phyloP scores from a whole-genome alignment of 2,797 vertebrate genomes.

The Rhynchonycteris naso region DNA sequence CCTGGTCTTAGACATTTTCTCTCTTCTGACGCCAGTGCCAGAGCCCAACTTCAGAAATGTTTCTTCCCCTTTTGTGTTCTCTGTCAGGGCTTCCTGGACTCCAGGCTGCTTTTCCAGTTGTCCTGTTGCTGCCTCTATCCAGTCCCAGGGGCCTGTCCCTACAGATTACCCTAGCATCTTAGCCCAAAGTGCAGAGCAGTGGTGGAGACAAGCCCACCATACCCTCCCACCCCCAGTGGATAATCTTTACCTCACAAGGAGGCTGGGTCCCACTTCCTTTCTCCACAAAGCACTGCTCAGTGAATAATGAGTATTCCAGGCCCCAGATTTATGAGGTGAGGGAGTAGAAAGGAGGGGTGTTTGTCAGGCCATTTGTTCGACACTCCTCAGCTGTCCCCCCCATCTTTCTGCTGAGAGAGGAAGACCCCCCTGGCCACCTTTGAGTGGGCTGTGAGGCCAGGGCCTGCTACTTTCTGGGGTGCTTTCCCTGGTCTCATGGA shows the following conservation, averaged over 20 bases:
- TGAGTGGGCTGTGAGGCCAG: background rate
- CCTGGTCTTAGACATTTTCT: background rate
- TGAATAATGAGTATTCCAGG: background rate
- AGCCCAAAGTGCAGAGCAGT: background rate
- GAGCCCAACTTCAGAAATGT: background rate
- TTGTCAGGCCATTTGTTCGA: background rate
- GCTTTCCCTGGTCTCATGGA: background rate
- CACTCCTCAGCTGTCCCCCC: background rate
- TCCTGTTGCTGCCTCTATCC: background rate
- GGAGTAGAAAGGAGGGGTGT: background rate
- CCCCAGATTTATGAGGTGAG: slow-evolving; percentile 4
- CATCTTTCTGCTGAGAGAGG: background rate
- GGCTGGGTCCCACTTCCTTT: background rate
- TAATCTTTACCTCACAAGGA: background rate
- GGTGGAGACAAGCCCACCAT: background rate
- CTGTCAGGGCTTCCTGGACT: background rate
- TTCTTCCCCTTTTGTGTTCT: background rate
- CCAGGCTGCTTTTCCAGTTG: background rate
- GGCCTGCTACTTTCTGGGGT: background rate
- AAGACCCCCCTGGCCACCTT: background rate
- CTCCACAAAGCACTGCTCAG: background rate
- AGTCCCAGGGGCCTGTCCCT: background rate
- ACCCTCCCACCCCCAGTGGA: background rate
- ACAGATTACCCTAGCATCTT: background rate
- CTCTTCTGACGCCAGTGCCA: background rate